Evolutionary conservation across 2,113 vertebrate species (phyloP).

Genomic region (Pseudolaguvia tuberculata): DNA sequence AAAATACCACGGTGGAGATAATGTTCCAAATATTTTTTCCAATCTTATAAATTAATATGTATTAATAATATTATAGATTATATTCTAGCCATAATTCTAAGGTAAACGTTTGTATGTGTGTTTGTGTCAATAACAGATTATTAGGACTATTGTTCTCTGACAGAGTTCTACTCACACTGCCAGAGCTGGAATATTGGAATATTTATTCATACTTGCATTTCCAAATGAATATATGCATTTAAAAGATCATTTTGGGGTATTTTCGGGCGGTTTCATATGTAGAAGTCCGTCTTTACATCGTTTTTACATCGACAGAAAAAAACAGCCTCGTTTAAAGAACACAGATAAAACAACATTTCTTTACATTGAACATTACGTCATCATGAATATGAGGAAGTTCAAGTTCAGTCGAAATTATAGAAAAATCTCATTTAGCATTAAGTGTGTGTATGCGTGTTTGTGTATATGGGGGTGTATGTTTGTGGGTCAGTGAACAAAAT

Average conservation of each 20-base stretch:
- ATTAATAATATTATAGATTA: background rate
- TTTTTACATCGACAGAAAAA: no score
- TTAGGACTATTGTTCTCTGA: no score
- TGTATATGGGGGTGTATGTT: no score
- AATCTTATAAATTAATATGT: background rate
- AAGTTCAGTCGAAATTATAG: background rate
- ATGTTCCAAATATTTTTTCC: background rate
- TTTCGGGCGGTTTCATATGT: no score
- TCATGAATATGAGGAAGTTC: background rate
- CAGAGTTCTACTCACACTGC: background rate
- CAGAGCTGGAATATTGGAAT: no score
- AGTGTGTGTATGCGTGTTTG: slow-evolving; percentile 2
- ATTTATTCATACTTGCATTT: no score
- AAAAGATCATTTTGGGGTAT: no score
- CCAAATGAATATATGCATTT: no score
- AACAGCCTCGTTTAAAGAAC: background rate
- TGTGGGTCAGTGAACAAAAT: background rate
- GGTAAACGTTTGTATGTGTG: background rate
- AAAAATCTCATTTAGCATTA: background rate
- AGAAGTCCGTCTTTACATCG: no score
- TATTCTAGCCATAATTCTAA: no score
- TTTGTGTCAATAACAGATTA: background rate
- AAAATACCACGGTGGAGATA: no score
- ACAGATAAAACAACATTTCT: background rate
- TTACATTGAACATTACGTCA: no score